Conservation (phyloP, 2,113 vertebrate genomes). For the Fregetta grallaria region DNA sequence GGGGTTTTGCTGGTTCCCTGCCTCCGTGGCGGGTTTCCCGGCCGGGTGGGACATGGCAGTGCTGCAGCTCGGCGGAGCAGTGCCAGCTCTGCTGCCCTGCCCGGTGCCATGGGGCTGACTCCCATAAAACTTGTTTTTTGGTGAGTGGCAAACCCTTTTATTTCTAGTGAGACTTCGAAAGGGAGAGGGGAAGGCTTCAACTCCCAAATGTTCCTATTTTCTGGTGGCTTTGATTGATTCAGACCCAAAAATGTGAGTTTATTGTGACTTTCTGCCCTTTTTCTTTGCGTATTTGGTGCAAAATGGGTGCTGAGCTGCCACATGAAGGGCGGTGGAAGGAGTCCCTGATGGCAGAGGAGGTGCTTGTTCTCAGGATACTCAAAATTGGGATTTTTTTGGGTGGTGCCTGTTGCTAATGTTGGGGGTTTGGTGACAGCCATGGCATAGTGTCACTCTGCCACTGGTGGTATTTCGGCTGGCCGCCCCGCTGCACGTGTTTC, state of each 20-base stretch:
- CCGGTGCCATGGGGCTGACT: background rate
- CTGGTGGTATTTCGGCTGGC: background rate
- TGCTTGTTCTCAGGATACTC: background rate
- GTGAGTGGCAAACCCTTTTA: background rate
- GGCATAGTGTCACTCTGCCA: background rate
- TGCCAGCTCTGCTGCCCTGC: background rate
- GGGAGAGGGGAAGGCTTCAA: background rate
- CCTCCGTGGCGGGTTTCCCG: background rate
- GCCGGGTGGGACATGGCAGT: fast-evolving
- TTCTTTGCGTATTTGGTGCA: background rate
- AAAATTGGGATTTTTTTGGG: fast-evolving
- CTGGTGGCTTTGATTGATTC: background rate
- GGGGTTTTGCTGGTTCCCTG: background rate
- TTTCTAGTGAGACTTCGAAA: background rate
- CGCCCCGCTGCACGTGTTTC: background rate
- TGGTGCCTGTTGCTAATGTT: background rate
- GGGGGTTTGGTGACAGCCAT: background rate
- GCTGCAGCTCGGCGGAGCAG: background rate
- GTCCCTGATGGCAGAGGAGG: background rate
- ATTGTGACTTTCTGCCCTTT: background rate
- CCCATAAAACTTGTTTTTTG: background rate
- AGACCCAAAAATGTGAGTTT: background rate
- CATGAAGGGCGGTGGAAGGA: background rate
- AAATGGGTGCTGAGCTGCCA: background rate
- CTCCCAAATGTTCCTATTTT: background rate